A percentile compares a stretch with the other conserved stretches of the same genome.
These are phyloP conservation scores for Bombylius major DNA, from an alignment of 2,888 invertebrate genomes.

Conservation along the genomic window DNA sequence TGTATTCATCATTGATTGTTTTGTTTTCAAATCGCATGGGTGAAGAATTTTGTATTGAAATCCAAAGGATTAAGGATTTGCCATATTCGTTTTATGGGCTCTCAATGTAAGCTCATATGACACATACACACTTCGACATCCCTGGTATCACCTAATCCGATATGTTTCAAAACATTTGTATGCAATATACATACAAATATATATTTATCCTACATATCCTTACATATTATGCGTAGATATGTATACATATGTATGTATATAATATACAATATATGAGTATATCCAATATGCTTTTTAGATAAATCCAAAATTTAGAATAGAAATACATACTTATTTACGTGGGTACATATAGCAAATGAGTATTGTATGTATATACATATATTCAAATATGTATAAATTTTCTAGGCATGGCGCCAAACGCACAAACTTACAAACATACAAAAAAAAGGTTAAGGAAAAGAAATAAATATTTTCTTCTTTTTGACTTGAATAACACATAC, in stretches of 20 bases:
- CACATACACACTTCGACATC: slow-evolving; percentile 8
- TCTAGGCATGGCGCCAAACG: too few species aligned
- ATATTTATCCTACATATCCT: neutral
- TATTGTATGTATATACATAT: too few species aligned
- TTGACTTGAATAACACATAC: too few species aligned
- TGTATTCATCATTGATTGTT: slow-evolving; percentile 6
- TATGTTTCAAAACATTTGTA: neutral
- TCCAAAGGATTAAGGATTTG: slow-evolving; percentile 36
- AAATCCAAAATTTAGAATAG: too few species aligned
- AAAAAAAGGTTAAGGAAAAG: too few species aligned
- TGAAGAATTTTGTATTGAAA: slow-evolving; percentile 29
- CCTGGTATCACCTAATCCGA: slow-evolving; percentile 10
- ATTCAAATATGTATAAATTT: neutral
- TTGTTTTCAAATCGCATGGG: slow-evolving; percentile 15
- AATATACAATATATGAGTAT: neutral
- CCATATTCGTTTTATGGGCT: slow-evolving; percentile 26
- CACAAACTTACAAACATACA: too few species aligned
- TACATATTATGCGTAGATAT: neutral
- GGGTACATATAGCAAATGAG: too few species aligned
- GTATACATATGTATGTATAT: slow-evolving; percentile 6
- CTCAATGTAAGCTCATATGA: slow-evolving; percentile 12
- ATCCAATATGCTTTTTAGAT: too few species aligned
- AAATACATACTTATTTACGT: neutral
- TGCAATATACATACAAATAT: too few species aligned
- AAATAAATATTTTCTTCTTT: too few species aligned